Evolutionary conservation across 1,140 invertebrate species (phyloP).

Genomic region (Amyelois transitella): DNA sequence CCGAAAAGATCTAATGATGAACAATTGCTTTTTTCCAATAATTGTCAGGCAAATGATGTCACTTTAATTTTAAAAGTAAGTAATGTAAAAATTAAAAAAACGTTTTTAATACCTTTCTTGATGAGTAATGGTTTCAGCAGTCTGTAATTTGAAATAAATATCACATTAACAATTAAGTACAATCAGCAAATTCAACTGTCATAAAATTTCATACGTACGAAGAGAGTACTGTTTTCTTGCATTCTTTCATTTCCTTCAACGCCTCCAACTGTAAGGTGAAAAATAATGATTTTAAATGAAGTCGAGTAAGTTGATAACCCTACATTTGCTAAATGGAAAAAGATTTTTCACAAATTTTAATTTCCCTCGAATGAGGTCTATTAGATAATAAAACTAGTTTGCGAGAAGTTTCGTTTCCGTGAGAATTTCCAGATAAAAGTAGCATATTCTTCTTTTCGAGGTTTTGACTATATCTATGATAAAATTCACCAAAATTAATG

Average conservation of each 20-base stretch:
- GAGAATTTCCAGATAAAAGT: too few species aligned
- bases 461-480: too few species aligned
- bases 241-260: constrained; percentile 59
- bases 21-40: constrained; percentile 12
- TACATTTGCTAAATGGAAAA: too few species aligned
- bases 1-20: background rate
- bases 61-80: too few species aligned
- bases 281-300: constrained; percentile 7
- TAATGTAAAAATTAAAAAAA: too few species aligned
- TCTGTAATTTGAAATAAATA: constrained; percentile 31
- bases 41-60: background rate
- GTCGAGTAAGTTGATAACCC: background rate
- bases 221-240: constrained; percentile 46
- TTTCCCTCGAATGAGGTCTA: too few species aligned
- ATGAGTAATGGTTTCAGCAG: constrained; percentile 46
- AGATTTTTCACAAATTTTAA: too few species aligned
- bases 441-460: too few species aligned
- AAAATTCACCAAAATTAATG: too few species aligned
- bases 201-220: constrained; percentile 37
- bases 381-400: too few species aligned
- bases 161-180: background rate
- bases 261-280: constrained; percentile 49
- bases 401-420: too few species aligned
- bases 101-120: constrained; percentile 1
- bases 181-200: background rate